Evolutionary conservation across 2,113 vertebrate species (phyloP).

Genomic region (Atlantisia rogersi): DNA sequence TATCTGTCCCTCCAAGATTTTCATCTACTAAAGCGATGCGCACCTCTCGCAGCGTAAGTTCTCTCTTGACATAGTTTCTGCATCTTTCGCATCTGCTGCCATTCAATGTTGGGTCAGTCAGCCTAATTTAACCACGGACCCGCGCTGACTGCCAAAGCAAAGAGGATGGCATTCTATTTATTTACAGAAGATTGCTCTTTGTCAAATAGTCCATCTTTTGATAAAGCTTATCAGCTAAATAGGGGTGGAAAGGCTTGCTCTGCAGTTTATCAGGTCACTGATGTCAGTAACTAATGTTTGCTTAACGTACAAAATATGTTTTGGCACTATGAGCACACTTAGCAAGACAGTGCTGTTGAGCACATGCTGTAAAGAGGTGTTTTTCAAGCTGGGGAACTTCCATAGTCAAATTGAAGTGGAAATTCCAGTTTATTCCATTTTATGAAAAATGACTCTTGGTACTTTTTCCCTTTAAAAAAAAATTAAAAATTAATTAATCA

Average conservation of each 20-base stretch:
- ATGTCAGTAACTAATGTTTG: conserved; percentile 68
- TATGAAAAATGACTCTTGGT: not conserved
- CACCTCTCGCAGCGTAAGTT: not conserved
- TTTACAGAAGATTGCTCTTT: conserved; percentile 70
- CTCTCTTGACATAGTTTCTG: not conserved
- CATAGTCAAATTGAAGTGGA: conserved; percentile 44
- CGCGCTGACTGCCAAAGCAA: conserved; percentile 45
- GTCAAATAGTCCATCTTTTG: conserved; percentile 56
- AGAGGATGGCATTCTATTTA: conserved; percentile 49
- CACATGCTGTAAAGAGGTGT: conserved; percentile 17
- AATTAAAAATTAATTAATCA: not conserved
- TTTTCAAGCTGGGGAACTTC: conserved; percentile 40
- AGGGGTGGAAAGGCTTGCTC: conserved; percentile 75
- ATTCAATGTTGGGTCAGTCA: conserved; percentile 37
- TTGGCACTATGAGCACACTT: conserved; percentile 63
- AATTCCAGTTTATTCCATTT: not conserved
- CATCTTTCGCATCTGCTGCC: conserved; percentile 50
- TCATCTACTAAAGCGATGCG: not conserved
- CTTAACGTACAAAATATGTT: conserved; percentile 73
- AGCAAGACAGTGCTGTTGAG: conserved; percentile 34
- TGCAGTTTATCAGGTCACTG: conserved; percentile 58
- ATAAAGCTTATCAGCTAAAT: conserved; percentile 63
- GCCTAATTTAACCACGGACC: conserved; percentile 54
- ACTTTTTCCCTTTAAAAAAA: not conserved
- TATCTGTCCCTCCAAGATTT: not conserved